A percentile compares a stretch with the other conserved stretches of the same genome.
phyloP scores from a whole-genome alignment of 2,888 invertebrate species.

The Oscheius myriophilus region DNA sequence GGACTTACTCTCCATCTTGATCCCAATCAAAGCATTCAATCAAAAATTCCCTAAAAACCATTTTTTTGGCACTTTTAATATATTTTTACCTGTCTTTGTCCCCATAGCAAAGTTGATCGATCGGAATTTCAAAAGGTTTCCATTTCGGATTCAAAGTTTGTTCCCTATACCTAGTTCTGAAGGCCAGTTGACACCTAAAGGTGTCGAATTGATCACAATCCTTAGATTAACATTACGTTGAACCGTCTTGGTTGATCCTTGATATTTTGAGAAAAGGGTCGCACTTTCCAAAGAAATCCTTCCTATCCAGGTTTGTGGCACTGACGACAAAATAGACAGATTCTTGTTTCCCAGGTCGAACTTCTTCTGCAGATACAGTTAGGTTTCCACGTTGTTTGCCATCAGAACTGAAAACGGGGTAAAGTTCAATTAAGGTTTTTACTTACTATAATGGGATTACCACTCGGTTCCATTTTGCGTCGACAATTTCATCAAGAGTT shows the following conservation, averaged over 20 bases:
- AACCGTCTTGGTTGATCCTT: slow-evolving; percentile 73
- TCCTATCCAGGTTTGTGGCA: slow-evolving; percentile 72
- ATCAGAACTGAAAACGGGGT: slow-evolving; percentile 49
- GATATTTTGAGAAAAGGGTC: slow-evolving; percentile 74
- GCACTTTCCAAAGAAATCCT: slow-evolving; percentile 75
- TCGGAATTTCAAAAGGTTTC: slow-evolving; percentile 74
- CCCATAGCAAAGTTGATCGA: slow-evolving; percentile 75
- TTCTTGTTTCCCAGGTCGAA: slow-evolving; percentile 57
- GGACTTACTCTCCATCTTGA: slow-evolving; percentile 72
- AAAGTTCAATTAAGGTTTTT: neutral
- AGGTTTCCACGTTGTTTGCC: slow-evolving; percentile 54
- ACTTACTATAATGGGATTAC: slow-evolving; percentile 49
- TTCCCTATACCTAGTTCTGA: slow-evolving; percentile 75
- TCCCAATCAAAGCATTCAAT: slow-evolving; percentile 75
- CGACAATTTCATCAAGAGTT: slow-evolving; percentile 59
- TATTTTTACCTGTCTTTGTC: slow-evolving; percentile 73
- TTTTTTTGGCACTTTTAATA: neutral
- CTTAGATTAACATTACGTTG: slow-evolving; percentile 52
- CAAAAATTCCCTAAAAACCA: slow-evolving; percentile 72
- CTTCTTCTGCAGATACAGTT: slow-evolving; percentile 57
- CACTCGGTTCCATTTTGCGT: slow-evolving; percentile 55
- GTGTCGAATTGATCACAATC: neutral
- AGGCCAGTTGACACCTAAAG: slow-evolving; percentile 73
- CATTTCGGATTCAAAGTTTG: slow-evolving; percentile 76
- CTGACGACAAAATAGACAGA: slow-evolving; percentile 57